These are phyloP conservation scores for Pangasius djambal DNA, from an alignment of 2,797 vertebrate species.

Conservation along the genomic window DNA sequence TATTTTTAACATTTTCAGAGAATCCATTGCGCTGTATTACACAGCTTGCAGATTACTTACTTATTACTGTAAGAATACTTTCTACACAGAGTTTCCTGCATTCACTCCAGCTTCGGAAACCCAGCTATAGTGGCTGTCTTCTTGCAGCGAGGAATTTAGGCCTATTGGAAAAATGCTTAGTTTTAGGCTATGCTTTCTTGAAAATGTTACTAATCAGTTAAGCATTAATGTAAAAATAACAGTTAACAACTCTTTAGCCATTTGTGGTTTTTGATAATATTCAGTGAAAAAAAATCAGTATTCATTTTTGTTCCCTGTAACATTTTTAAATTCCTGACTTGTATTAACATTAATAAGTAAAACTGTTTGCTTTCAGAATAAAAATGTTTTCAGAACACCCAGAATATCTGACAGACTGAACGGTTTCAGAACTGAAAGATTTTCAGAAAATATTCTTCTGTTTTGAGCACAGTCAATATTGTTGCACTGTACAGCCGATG, in stretches of 20 bases:
- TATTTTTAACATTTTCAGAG: background rate
- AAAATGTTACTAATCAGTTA: background rate
- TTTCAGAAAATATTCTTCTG: background rate
- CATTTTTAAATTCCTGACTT: background rate
- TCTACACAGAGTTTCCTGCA: background rate
- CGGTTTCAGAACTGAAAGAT: background rate
- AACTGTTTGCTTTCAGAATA: background rate
- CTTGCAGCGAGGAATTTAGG: background rate
- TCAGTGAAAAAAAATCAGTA: background rate
- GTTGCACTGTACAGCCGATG: background rate
- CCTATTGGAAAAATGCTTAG: background rate
- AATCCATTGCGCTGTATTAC: background rate
- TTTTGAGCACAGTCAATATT: background rate
- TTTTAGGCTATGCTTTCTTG: background rate
- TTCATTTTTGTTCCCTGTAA: background rate
- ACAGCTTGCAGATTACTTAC: background rate
- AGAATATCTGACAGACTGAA: background rate
- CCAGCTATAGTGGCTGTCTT: background rate
- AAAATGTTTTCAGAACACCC: background rate
- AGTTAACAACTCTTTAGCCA: background rate
- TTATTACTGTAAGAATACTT: background rate
- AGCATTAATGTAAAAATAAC: background rate
- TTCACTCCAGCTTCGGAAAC: background rate
- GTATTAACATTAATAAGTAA: background rate
- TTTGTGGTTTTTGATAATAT: background rate